Base-by-base conservation (phyloP, 2,797 vertebrate genomes). In the Pteronotus mesoamericanus region DNA sequence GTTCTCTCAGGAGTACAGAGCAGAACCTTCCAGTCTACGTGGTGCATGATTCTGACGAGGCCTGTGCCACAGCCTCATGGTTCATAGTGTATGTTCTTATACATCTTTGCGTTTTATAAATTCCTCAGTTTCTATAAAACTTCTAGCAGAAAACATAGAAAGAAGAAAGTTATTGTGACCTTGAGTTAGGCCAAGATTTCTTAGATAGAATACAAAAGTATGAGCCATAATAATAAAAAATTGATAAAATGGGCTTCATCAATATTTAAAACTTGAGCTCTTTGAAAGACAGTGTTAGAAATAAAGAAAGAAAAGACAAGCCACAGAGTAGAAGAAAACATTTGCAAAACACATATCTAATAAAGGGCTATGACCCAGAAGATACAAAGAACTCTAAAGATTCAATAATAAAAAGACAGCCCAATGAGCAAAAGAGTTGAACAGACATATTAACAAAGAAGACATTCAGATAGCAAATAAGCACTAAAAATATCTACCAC, bases 201-300 rank as follows among this genome's bases (percentile, higher is more conserved):
- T 91, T 90, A 68, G 19, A 57, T 37, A 88, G n/a, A 37, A 57
- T 74, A 61, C 44, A 86, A 86, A 83, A 93, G 32, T 6, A 26
- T 34, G 32, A 91, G 48, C 46, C 42, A 42, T 86, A 82, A 80
- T 90, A 92, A 75, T 26, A 89, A 96, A 93, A 61, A 59, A 46
- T 37, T 44, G 59, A 91, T 82, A 75, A 88, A 87, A 10, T 68
- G 10, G 24, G 88, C 18, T 82, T 86, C 59, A 68, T 77, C 72
- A 61, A 59, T 85, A 86, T 85, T 75, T 87, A 53, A 85, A 94
- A 77, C 0, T 66, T 68, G 15, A 48, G 4, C 72, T 79, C 82
- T 84, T 77, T 92, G 53, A 86, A 90, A 92, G 64, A 79, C 10
- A 59, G 16, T 59, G 7, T 32, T 37, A n/a, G 42, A 57, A 74